Evolutionary conservation across 2,888 invertebrate genomes (phyloP).

Genomic region (Caenorhabditis wallacei): DNA sequence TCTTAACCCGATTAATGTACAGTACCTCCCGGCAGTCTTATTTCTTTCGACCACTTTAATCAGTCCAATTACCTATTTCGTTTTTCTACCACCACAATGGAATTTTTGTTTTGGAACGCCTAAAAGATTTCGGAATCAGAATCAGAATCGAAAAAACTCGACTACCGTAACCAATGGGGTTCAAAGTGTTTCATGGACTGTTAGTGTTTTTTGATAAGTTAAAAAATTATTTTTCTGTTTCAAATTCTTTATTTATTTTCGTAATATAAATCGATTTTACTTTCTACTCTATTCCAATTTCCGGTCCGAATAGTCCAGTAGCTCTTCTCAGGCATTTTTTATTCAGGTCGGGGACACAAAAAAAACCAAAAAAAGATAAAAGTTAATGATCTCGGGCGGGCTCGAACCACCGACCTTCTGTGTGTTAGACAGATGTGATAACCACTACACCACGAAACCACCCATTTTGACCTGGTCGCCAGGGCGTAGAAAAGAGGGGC

Average conservation of each 20-base stretch:
- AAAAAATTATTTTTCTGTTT: too few species aligned
- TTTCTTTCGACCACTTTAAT: not conserved
- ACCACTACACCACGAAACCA: constrained; percentile 70
- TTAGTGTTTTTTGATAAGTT: too few species aligned
- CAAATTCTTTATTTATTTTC: too few species aligned
- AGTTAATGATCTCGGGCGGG: constrained; percentile 63
- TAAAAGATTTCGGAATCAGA: not conserved
- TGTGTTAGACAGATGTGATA: constrained; percentile 72
- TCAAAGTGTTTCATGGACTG: too few species aligned
- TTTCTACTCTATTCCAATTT: too few species aligned
- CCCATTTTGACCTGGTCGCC: not conserved
- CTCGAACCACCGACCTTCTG: constrained; percentile 72
- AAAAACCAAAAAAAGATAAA: constrained; percentile 10
- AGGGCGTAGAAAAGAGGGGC: not conserved
- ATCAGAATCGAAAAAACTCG: too few species aligned
- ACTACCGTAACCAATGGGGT: too few species aligned
- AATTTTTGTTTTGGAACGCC: constrained; percentile 25
- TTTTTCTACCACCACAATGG: constrained; percentile 13
- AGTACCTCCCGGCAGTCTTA: not conserved
- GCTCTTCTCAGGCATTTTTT: not conserved
- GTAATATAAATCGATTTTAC: too few species aligned
- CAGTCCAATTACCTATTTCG: constrained; percentile 17
- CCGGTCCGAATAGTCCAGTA: not conserved
- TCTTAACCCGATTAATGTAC: constrained; percentile 6
- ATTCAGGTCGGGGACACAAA: constrained; percentile 25